A percentile compares a stretch with the other conserved stretches of the same genome.
Evolutionary conservation across 2,113 vertebrate species (phyloP).

Genomic region (Myrmecophaga tridactyla): DNA sequence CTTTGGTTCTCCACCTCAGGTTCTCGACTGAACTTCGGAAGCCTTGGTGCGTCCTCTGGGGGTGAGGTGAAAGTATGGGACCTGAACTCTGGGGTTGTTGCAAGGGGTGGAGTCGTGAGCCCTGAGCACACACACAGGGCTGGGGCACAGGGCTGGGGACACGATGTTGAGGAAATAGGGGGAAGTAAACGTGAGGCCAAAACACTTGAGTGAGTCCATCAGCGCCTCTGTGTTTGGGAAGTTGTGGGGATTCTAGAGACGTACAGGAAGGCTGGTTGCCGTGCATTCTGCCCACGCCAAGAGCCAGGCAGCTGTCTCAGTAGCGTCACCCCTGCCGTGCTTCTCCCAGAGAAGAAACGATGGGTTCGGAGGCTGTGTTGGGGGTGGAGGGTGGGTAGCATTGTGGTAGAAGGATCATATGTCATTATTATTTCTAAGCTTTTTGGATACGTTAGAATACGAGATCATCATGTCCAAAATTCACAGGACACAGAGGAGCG

Average conservation of each 20-base stretch:
- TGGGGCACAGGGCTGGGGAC: accelerated
- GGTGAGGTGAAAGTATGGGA: accelerated
- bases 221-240: neutral
- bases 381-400: too few relatives aligned
- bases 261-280: accelerated
- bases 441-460: too few relatives aligned
- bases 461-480: neutral
- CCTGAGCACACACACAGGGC: accelerated
- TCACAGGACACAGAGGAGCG: neutral
- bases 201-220: neutral
- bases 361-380: too few relatives aligned
- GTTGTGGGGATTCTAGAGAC: accelerated
- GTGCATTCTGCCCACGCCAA: accelerated
- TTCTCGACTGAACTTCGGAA: neutral
- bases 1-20: too few relatives aligned
- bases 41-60: neutral
- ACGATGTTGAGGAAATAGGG: neutral
- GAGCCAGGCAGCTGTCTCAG: too few relatives aligned
- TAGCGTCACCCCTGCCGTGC: too few relatives aligned
- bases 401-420: too few relatives aligned
- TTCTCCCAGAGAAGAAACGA: too few relatives aligned
- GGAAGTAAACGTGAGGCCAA: neutral
- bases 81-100: neutral
- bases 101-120: accelerated
- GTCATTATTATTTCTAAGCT: too few relatives aligned